phyloP scores from a whole-genome alignment of 2,888 invertebrate genomes.

The Lapara coniferarum region DNA sequence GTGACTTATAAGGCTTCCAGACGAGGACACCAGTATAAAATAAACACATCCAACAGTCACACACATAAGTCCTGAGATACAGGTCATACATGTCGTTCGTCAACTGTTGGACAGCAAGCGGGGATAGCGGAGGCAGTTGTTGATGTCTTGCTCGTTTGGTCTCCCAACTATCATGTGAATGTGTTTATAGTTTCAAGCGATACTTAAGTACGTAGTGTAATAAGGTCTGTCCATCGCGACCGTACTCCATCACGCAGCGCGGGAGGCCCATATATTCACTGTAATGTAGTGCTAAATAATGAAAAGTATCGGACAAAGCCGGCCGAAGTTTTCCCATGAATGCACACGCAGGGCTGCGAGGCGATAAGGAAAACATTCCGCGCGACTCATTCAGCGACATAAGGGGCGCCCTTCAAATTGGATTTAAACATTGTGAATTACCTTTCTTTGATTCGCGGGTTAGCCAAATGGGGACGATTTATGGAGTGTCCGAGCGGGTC shows the following conservation, averaged over 20 bases:
- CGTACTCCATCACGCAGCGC: constrained; percentile 3
- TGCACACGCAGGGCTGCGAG: not conserved
- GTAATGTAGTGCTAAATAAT: constrained; percentile 8
- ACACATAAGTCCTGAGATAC: too few species aligned
- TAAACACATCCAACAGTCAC: too few species aligned
- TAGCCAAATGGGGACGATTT: constrained; percentile 79
- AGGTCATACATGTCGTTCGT: too few species aligned
- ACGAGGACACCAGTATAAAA: too few species aligned
- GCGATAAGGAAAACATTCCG: constrained; percentile 34
- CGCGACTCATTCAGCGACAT: constrained; percentile 22
- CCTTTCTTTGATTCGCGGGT: constrained; percentile 80
- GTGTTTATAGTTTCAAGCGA: not conserved
- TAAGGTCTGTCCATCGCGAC: not conserved
- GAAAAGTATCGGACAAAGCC: not conserved
- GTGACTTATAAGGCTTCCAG: too few species aligned
- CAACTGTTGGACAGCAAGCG: too few species aligned
- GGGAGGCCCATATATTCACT: not conserved
- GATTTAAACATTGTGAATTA: constrained; percentile 81
- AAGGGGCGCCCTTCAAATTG: constrained; percentile 62
- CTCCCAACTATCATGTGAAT: too few species aligned
- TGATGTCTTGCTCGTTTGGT: too few species aligned
- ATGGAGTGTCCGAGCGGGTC: constrained; percentile 60
- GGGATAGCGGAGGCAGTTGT: too few species aligned
- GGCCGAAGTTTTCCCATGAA: not conserved
- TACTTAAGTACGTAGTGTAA: not conserved